These are phyloP conservation scores for Selenia dentaria DNA, from an alignment of 2,888 invertebrate species.

Conservation along the genomic window DNA sequence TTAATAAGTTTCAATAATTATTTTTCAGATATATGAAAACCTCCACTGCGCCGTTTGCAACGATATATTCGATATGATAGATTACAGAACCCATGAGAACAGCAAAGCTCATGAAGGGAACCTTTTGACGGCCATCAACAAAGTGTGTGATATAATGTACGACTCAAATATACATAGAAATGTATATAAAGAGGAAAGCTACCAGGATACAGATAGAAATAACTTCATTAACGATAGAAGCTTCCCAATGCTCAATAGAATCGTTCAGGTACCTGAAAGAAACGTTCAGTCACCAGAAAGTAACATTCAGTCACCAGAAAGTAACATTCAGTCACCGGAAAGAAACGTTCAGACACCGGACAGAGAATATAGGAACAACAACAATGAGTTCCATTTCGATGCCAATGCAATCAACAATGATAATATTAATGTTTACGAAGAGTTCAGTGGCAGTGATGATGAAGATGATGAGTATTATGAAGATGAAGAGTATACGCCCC, in stretches of 20 bases:
- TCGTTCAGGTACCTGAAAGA: not conserved
- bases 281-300: not conserved
- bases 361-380: not conserved
- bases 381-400: conserved; percentile 6
- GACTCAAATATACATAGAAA: conserved; percentile 3
- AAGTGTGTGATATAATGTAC: conserved; percentile 20
- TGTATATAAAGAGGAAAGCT: not conserved
- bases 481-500: conserved; percentile 15
- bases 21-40: conserved; percentile 37
- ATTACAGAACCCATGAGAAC: conserved; percentile 18
- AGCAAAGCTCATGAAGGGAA: conserved; percentile 21
- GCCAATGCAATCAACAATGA: conserved; percentile 9
- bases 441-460: conserved; percentile 4
- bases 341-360: not conserved
- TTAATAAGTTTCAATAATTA: too few species aligned
- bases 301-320: not conserved
- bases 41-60: conserved; percentile 50
- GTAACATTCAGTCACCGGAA: not conserved
- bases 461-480: conserved; percentile 14
- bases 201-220: not conserved
- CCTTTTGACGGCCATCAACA: conserved; percentile 23
- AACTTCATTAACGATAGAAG: not conserved
- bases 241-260: not conserved
- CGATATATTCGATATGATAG: conserved; percentile 6
- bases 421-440: conserved; percentile 6